Evolutionary conservation across 2,888 invertebrate genomes (phyloP).

Genomic region (Cistogaster globosa): DNA sequence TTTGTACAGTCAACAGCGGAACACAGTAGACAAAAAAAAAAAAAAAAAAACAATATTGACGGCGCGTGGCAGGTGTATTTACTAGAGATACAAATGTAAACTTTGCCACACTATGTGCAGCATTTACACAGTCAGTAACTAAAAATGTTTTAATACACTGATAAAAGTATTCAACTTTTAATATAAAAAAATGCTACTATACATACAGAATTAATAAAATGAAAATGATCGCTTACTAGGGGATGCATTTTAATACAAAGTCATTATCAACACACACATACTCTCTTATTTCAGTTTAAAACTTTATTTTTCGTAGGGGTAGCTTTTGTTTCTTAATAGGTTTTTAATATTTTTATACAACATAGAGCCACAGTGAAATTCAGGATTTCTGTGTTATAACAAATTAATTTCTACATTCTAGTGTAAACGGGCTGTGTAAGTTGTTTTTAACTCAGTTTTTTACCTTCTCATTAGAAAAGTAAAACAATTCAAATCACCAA

Average conservation of each 20-base stretch:
- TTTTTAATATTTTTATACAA: not conserved
- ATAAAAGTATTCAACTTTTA: conserved; percentile 23
- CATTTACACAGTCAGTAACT: conserved; percentile 52
- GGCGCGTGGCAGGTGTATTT: conserved; percentile 83
- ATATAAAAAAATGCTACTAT: conserved; percentile 21
- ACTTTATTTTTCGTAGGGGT: conserved; percentile 32
- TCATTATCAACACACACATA: conserved; percentile 2
- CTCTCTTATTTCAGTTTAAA: conserved; percentile 3
- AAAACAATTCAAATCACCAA: too few relatives aligned
- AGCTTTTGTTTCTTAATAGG: not conserved
- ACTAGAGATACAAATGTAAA: conserved; percentile 70
- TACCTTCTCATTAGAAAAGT: too few relatives aligned
- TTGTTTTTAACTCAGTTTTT: too few relatives aligned
- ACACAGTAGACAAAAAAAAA: conserved; percentile 60
- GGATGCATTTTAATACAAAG: conserved; percentile 71
- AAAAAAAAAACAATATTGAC: conserved; percentile 53
- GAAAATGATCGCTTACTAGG: conserved; percentile 64
- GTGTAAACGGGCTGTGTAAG: too few relatives aligned
- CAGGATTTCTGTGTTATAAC: too few relatives aligned
- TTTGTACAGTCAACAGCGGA: conserved; percentile 52
- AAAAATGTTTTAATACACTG: conserved; percentile 19
- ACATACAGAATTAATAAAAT: conserved; percentile 6
- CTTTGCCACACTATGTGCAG: conserved; percentile 54
- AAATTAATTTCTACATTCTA: too few relatives aligned
- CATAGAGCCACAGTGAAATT: too few relatives aligned